Conservation (phyloP, 2,113 vertebrate species). For the Platysternon megacephalum region DNA sequence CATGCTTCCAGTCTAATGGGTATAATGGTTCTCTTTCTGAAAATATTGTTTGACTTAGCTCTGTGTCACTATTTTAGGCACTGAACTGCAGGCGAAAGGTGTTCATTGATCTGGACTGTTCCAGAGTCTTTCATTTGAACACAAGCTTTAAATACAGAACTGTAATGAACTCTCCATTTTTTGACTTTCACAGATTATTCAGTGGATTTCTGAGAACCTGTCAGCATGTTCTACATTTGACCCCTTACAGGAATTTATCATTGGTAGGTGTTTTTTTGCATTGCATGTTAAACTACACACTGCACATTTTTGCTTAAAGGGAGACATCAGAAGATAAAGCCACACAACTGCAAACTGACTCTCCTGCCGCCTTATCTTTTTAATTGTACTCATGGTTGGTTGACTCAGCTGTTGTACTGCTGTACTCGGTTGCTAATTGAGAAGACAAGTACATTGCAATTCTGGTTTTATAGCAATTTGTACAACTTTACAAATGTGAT, state of each 20-base stretch:
- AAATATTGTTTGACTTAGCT: background rate
- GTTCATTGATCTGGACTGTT: background rate
- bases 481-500: background rate
- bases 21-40: background rate
- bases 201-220: constrained; percentile 89
- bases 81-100: background rate
- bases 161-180: background rate
- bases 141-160: background rate
- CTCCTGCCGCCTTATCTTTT: background rate
- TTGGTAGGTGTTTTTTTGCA: constrained; percentile 83
- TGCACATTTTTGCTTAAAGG: background rate
- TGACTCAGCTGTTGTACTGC: background rate
- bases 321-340: background rate
- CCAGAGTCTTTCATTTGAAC: background rate
- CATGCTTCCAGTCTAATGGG: background rate
- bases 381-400: background rate
- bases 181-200: constrained; percentile 83
- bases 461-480: background rate
- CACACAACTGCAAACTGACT: background rate
- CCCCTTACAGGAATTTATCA: constrained; percentile 94
- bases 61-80: background rate
- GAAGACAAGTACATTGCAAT: background rate
- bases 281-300: background rate
- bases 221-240: constrained; percentile 87
- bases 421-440: background rate